Evolutionary conservation across 2,113 vertebrate genomes (phyloP), one percentile per base, ranked within the genome.

Genomic region (Oryzias melastigma): DNA sequence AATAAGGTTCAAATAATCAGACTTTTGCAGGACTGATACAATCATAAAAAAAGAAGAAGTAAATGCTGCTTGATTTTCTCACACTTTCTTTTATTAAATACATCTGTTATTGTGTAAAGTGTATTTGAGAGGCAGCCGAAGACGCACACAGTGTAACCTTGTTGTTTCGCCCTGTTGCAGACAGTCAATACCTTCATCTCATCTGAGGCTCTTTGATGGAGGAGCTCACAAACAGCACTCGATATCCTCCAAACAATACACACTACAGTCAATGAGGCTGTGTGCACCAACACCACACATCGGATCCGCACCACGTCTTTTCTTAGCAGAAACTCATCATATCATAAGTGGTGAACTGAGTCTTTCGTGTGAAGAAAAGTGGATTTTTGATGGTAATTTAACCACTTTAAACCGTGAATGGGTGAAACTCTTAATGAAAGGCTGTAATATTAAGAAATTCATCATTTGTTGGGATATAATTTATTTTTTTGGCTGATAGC

Each of bases 101-200:
- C 57, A 47, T 64, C 42, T 7, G n/a, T 55, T 51, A 48, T 18
- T 46, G n/a, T 18, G 8, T 27, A 7, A 18, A 35, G 43, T 35
- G 42, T 58, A 65, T 72, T 64, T 54, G 58, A 80, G 63, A 57
- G 63, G 53, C 55, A 75, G 65, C 52, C 52, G 57, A 80, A 24
- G 49, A 54, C 53, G 42, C 50, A 62, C 68, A 51, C 70, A 79
- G 62, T 60, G 27, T 71, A 60, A 78, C 75, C 76, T 83, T 80
- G 80, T 72, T 73, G 56, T 68, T 65, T 42, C 54, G 64, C 10
- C 40, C 58, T 49, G 68, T 56, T 63, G 78, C 80, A 68, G 35
- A 35, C 56, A 79, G 75, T 84, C 79, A 83, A 84, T 81, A 78
- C 75, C 78, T 77, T 71, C 56, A 78, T 78, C 82, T 70, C 62